Evolutionary conservation across 2,113 vertebrate genomes (phyloP).

Genomic region (Paracanthobrama guichenoti): DNA sequence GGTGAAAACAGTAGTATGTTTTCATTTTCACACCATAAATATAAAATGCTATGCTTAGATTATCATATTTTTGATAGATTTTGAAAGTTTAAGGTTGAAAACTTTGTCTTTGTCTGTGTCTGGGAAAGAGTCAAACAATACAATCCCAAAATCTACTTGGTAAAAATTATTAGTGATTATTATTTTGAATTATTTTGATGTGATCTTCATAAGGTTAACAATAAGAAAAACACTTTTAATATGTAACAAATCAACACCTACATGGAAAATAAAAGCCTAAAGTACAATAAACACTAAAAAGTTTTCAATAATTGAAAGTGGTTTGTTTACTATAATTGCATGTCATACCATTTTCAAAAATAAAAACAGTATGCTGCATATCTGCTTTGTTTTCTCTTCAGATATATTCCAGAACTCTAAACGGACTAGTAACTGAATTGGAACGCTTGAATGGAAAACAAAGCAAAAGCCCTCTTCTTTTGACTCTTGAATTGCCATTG

Average conservation of each 20-base stretch:
- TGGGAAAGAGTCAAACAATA: background rate
- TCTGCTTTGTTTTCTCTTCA: background rate
- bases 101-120: too few species aligned
- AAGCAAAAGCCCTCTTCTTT: background rate
- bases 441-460: background rate
- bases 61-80: background rate
- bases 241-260: background rate
- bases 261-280: background rate
- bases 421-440: background rate
- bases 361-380: background rate
- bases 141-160: background rate
- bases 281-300: background rate
- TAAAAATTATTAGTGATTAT: too few species aligned
- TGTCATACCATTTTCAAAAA: background rate
- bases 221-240: background rate
- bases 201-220: background rate
- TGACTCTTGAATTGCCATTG: slow-evolving; percentile 10
- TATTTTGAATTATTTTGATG: background rate
- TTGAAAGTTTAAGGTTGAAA: background rate
- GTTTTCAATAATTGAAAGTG: background rate
- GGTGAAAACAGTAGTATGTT: background rate
- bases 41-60: background rate
- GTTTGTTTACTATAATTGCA: background rate
- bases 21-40: background rate
- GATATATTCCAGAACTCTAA: background rate